Evolutionary conservation across 2,888 invertebrate species (phyloP).

Genomic region (Heliconius ismenius): DNA sequence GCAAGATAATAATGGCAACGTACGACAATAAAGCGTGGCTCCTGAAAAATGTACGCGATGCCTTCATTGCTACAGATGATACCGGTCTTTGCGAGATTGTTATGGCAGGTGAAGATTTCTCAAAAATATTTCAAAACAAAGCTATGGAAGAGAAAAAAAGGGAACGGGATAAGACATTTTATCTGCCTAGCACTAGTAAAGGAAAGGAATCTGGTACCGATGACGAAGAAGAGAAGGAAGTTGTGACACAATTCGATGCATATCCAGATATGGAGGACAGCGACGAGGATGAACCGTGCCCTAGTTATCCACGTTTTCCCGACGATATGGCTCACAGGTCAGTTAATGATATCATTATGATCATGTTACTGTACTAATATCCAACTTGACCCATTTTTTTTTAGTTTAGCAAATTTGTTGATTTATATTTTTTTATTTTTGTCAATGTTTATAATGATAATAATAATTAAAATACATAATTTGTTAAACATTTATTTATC

Average conservation of each 20-base stretch:
- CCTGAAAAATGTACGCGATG: conserved; percentile 94
- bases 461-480: too few relatives aligned
- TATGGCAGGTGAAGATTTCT: conserved; percentile 92
- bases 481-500: too few relatives aligned
- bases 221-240: conserved; percentile 66
- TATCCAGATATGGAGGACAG: conserved; percentile 91
- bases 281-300: conserved; percentile 85
- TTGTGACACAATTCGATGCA: conserved; percentile 82
- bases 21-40: conserved; percentile 97
- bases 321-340: conserved; percentile 42
- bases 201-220: conserved; percentile 61
- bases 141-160: conserved; percentile 71
- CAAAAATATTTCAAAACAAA: conserved; percentile 79
- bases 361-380: background rate
- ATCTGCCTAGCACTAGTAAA: conserved; percentile 65
- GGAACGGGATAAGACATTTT: conserved; percentile 60
- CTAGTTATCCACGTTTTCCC: conserved; percentile 41
- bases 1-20: conserved; percentile 87
- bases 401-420: background rate
- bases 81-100: conserved; percentile 96
- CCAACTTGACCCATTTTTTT: background rate
- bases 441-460: too few relatives aligned
- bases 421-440: background rate
- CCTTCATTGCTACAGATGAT: conserved; percentile 97
- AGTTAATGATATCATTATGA: background rate